Conservation (phyloP, 2,113 vertebrate genomes). For the Charadrius vociferus region DNA sequence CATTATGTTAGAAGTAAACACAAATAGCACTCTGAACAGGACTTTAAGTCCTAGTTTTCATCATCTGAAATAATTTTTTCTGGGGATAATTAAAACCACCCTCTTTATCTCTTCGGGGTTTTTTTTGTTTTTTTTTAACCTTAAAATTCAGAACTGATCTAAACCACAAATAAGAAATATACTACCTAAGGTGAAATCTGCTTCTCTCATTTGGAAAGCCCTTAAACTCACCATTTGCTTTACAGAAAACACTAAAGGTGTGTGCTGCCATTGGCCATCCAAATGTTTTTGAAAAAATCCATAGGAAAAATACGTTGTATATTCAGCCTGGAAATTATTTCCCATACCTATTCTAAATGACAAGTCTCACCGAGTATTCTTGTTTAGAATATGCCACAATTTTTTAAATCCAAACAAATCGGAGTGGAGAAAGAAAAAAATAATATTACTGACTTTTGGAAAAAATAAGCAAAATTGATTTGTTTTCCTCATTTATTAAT, state of each 20-base stretch:
- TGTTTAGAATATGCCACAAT: not conserved
- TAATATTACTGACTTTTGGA: not conserved
- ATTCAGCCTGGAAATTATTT: not conserved
- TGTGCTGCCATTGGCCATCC: not conserved
- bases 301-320: not conserved
- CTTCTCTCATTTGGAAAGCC: not conserved
- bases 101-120: not conserved
- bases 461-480: not conserved
- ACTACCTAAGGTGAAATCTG: not conserved
- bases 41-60: not conserved
- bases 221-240: not conserved
- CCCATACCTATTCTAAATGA: not conserved
- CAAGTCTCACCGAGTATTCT: not conserved
- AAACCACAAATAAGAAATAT: not conserved
- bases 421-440: not conserved
- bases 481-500: not conserved
- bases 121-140: not conserved
- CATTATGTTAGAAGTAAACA: not conserved
- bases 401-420: not conserved
- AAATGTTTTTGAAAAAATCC: not conserved
- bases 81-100: not conserved
- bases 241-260: not conserved
- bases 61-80: not conserved
- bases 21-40: not conserved
- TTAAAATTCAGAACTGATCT: not conserved